Base-by-base conservation (phyloP, 1,140 invertebrate species). In the Hycleus phaleratus region DNA sequence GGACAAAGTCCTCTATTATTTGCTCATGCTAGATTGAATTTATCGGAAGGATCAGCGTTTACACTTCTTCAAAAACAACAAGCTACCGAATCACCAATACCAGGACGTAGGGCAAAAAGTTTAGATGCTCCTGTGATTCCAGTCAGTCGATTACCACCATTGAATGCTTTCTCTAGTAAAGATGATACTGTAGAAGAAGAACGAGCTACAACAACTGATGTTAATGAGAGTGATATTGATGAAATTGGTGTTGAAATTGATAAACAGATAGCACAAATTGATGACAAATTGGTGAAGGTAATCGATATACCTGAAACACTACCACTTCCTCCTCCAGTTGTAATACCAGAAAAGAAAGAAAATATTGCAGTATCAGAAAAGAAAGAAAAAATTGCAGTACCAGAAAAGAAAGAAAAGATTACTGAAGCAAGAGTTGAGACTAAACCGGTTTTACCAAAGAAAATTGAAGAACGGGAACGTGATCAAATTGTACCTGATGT, bases 91-190 rank as follows among this genome's bases (percentile, higher is more conserved):
- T 90, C 87, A 3, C 87, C 87, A 12, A 83, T 84, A 8, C 75
- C 84, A 12, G 83, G 87, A 58, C 78, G 88, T 58, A 78, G 88
- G 65, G 85, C 88, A 0, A 90, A 90, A 71, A 91, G 88, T 56
- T 76, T 92, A 59, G 90, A 91, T 69, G 86, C 88, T 11, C 86
- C 88, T 7, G 85, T 91, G 44, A 88, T 91, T 66, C 84, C 87
- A 11, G 69, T 91, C 18, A 85, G 87, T 72, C 79, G 82, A 65
- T 73, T 91, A 51, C 88, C 88, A 25, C 84, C 86, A n/a, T 83
- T 87, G 66, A 90, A 90, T 73, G 86, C 88, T 0, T 90, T 91
- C 74, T 91, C 89, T 0, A 90, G 87, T 53, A 91, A 91, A 73
- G 90, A 92, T 73, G 89, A 92, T 69, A 92, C 89, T 0, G 81